phyloP scores from a whole-genome alignment of 2,113 vertebrate species.

The Chlorodrepanis virens region DNA sequence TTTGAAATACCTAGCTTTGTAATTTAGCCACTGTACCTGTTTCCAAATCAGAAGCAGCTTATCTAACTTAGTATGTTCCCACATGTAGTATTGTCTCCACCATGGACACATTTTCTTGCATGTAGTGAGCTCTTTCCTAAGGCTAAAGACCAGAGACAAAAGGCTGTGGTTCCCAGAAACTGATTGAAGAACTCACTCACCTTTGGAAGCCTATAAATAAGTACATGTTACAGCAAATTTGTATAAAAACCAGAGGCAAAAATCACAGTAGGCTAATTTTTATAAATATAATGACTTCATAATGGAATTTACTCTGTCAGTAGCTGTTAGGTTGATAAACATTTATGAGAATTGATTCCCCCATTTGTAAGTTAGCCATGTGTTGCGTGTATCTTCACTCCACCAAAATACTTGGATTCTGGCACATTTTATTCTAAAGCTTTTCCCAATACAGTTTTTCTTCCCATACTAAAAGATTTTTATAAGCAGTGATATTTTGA shows the following conservation, averaged over 20 bases:
- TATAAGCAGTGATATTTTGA: neutral
- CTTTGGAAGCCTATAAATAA: neutral
- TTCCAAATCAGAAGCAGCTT: neutral
- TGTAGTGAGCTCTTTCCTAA: neutral
- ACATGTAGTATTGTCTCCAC: neutral
- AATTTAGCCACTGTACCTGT: neutral
- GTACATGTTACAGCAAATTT: neutral
- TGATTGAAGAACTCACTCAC: neutral
- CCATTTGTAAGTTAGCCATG: neutral
- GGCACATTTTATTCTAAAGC: neutral
- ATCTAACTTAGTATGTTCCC: neutral
- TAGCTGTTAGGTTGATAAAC: neutral
- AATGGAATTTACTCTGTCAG: neutral
- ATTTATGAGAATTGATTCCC: neutral
- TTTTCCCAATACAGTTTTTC: neutral
- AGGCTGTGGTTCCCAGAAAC: neutral
- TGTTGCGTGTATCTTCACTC: neutral
- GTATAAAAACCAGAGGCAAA: neutral
- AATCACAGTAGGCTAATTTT: neutral
- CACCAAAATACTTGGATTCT: neutral
- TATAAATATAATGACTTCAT: neutral
- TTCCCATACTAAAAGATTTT: neutral
- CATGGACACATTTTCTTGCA: neutral
- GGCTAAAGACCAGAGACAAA: neutral
- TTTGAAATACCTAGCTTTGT: neutral